phyloP scores from a whole-genome alignment of 2,797 vertebrate species.

The Chaetodon trifasciatus region DNA sequence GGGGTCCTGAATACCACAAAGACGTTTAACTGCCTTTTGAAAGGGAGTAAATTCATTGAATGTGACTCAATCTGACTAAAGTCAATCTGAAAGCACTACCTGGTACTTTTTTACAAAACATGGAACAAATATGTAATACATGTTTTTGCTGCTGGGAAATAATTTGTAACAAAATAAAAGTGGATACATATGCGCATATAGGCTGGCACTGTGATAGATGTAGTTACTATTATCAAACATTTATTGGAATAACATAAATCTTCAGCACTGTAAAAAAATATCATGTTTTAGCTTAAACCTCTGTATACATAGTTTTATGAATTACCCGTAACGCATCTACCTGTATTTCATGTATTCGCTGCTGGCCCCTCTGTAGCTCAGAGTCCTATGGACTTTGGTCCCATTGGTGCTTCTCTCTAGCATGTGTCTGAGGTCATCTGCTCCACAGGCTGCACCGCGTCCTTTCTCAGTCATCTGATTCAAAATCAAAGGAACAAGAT shows the following conservation, averaged over 20 bases:
- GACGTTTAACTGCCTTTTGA: background rate
- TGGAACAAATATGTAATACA: background rate
- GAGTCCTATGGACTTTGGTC: slow-evolving; percentile 71
- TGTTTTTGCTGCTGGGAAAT: background rate
- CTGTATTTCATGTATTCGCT: slow-evolving; percentile 67
- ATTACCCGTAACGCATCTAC: slow-evolving; percentile 24
- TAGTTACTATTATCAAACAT: background rate
- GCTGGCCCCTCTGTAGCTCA: slow-evolving; percentile 77
- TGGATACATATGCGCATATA: background rate
- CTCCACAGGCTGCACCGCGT: slow-evolving; percentile 68
- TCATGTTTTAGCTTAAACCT: background rate
- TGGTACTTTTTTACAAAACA: background rate
- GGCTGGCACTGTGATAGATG: background rate
- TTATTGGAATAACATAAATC: background rate
- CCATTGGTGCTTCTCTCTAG: slow-evolving; percentile 72
- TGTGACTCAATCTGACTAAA: background rate
- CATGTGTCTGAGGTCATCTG: slow-evolving; percentile 83
- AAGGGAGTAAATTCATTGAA: background rate
- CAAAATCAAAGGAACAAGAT: slow-evolving; percentile 3
- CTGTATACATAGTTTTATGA: background rate
- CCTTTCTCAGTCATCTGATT: slow-evolving; percentile 40
- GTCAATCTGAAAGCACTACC: background rate
- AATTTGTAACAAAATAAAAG: background rate
- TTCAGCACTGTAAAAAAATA: background rate
- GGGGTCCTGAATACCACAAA: slow-evolving; percentile 49